phyloP scores from a whole-genome alignment of 2,113 vertebrate genomes.

The Glaucomys volans region DNA sequence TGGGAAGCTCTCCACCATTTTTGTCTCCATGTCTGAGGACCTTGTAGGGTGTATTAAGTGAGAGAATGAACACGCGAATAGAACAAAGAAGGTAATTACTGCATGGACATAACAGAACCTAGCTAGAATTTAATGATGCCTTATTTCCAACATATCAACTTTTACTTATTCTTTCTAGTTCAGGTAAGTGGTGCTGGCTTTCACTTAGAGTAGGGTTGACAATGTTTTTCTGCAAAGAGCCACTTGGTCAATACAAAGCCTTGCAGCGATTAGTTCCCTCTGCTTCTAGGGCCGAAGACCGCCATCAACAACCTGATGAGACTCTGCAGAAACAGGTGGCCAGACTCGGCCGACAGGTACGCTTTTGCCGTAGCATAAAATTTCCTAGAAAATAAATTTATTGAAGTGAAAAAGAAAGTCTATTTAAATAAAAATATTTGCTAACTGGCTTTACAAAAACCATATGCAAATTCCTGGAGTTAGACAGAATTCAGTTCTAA shows the following conservation, averaged over 20 bases:
- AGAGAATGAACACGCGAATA: neutral
- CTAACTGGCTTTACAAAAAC: constrained; percentile 48
- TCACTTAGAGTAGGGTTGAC: neutral
- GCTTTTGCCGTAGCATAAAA: constrained; percentile 51
- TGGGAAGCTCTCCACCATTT: neutral
- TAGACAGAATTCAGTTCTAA: constrained; percentile 37
- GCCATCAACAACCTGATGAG: neutral
- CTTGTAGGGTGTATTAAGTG: neutral
- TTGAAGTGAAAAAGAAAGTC: constrained; percentile 62
- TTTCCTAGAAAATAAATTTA: constrained; percentile 65
- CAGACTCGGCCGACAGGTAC: neutral
- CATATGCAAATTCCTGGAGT: constrained; percentile 61
- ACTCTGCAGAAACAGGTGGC: constrained; percentile 48
- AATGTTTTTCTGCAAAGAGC: constrained; percentile 1
- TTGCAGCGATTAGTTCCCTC: neutral
- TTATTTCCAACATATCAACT: constrained; percentile 12
- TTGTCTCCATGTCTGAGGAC: neutral
- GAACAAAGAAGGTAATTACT: neutral
- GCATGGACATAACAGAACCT: neutral
- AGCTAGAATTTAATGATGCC: constrained; percentile 37
- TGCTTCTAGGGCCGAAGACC: neutral
- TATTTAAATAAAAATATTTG: constrained; percentile 57
- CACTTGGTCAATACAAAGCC: neutral
- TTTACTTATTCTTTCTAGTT: neutral
- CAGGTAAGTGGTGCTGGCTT: neutral